Percentiles rank a stretch among this genome's conserved stretches.
Evolutionary conservation across 2,113 vertebrate genomes (phyloP).

Genomic region (Tychaedon coryphoeus): DNA sequence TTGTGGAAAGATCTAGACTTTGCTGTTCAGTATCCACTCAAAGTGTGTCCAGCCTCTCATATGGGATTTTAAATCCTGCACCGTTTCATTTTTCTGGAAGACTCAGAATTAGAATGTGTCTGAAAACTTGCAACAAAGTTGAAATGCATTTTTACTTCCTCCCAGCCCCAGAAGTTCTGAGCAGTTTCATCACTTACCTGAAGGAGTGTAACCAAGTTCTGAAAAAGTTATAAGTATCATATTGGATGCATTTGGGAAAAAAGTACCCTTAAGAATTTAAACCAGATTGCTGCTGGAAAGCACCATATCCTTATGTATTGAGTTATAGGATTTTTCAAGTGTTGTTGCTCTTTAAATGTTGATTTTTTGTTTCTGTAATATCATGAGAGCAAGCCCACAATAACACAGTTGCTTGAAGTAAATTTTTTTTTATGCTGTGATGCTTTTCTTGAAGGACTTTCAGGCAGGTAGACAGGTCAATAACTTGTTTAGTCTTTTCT

Average conservation of each 20-base stretch:
- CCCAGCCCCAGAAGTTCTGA: not conserved
- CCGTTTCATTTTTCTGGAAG: not conserved
- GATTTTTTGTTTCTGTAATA: not conserved
- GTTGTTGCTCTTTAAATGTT: not conserved
- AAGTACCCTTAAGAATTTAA: not conserved
- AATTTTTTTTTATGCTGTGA: not conserved
- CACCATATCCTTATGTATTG: not conserved
- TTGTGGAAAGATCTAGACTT: not conserved
- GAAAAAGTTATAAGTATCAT: not conserved
- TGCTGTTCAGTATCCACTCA: not conserved
- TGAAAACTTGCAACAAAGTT: not conserved
- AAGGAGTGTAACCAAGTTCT: not conserved
- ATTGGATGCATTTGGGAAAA: not conserved
- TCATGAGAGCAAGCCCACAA: not conserved
- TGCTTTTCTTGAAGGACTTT: not conserved
- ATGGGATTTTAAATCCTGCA: not conserved
- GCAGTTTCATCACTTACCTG: not conserved
- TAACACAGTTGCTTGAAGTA: constrained; percentile 28
- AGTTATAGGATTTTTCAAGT: not conserved
- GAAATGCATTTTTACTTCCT: not conserved
- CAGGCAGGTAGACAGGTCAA: not conserved
- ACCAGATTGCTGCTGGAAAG: not conserved
- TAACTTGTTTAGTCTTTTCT: constrained; percentile 15
- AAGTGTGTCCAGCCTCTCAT: not conserved
- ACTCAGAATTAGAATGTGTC: not conserved